Evolutionary conservation across 1,140 invertebrate genomes (phyloP).

Genomic region (Mylabris phalerata): DNA sequence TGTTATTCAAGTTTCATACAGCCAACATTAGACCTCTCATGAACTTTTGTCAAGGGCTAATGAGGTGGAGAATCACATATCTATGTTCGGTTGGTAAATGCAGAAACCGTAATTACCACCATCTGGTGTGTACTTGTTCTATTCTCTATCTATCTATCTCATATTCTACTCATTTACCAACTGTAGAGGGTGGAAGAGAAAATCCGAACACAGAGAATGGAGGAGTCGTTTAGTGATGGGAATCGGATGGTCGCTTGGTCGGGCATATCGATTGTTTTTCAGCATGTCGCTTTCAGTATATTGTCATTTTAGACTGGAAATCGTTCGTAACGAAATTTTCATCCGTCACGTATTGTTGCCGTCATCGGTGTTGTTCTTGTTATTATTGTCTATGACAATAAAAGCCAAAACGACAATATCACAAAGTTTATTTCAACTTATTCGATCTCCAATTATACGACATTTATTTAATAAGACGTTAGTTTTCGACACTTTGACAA

Average conservation of each 20-base stretch:
- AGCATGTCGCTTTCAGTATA: neutral
- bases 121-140: constrained; percentile 4
- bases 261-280: neutral
- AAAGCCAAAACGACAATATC: no score
- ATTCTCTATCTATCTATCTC: neutral
- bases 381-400: no score
- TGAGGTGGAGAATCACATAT: constrained; percentile 20
- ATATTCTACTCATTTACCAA: neutral
- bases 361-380: no score
- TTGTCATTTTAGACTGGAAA: neutral
- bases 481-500: no score
- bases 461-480: no score
- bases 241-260: neutral
- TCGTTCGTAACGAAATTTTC: neutral
- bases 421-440: no score
- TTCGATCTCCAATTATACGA: no score
- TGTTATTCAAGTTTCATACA: no score
- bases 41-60: constrained; percentile 2
- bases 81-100: constrained; percentile 7
- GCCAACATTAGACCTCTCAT: no score
- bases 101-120: constrained; percentile 19
- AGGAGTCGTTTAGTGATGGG: neutral
- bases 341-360: no score
- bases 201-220: neutral
- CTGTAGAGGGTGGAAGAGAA: neutral